Evolutionary conservation across 1,140 invertebrate genomes (phyloP), one percentile per base, ranked within the genome.

Genomic region (Papilio machaon): DNA sequence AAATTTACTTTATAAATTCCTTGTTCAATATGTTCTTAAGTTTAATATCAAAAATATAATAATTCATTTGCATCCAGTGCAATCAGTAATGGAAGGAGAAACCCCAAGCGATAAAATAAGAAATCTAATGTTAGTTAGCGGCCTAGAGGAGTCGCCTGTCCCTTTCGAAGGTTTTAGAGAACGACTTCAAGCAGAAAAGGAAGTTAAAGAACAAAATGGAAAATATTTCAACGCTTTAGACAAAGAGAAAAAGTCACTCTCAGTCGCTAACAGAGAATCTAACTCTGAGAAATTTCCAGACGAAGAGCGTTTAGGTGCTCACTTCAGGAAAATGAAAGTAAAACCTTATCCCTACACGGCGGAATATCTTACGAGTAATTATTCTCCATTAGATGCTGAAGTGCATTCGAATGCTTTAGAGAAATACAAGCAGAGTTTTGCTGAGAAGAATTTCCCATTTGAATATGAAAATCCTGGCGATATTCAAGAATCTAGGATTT

Each of bases 401-500:
- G 89, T 94, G 13, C 89, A 90, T 46, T 91, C 91, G 17, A 93
- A 94, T 74, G 92, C 92, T 73, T 82, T 90, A 80, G 91, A 93
- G 84, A 94, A 94, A 80, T 94, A 94, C 76, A 93, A 90, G 83
- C 90, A 92, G 80, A 94, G 92, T 84, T 94, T 94, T 78, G 90
- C 88, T 7, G 90, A 90, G 49, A 94, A 94, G 87, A 91, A 93
- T 70, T 92, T 95, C 79, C 89, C 91, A 19, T 92, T 94, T 79
- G 92, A 94, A 82, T 92, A 95, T 79, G 94, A 94, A 78, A 92
- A 95, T 75, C 94, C 95, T 23, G 92, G 91, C 58, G 93, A 95
- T 60, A 90, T 96, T 46, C 93, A 94, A 17, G 95, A 96, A 88
- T 92, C 93, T 49, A 91, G 95, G 64, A 94, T 96, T 82, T 95